These are phyloP conservation scores for Elymnias hypermnestra DNA, from an alignment of 1,140 invertebrate genomes.

Conservation along the genomic window DNA sequence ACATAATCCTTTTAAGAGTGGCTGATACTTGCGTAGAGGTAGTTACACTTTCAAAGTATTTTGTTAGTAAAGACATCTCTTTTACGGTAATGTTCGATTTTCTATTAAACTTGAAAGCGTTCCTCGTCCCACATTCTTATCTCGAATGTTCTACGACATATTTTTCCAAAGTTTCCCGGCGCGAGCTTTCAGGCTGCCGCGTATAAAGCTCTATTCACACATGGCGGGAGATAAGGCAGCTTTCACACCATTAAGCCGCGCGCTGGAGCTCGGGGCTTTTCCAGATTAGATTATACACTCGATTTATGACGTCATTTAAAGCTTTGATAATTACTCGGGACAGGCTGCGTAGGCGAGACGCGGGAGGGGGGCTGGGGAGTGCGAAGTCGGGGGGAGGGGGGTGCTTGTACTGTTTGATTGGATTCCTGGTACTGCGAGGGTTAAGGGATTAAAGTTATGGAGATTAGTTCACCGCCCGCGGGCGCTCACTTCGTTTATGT, in stretches of 20 bases:
- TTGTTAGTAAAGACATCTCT: conserved; percentile 72
- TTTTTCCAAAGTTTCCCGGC: conserved; percentile 75
- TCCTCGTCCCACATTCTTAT: conserved; percentile 73
- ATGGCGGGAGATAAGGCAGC: conserved; percentile 74
- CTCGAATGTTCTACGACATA: conserved; percentile 71
- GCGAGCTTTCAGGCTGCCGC: conserved; percentile 67
- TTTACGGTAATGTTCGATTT: conserved; percentile 76
- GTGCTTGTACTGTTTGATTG: conserved; percentile 74
- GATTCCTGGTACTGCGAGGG: conserved; percentile 71
- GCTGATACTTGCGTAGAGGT: conserved; percentile 31
- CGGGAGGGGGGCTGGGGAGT: conserved; percentile 33
- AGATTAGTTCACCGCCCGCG: conserved; percentile 73
- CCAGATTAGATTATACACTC: conserved; percentile 77
- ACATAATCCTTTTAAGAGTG: conserved; percentile 39
- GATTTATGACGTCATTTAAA: conserved; percentile 77
- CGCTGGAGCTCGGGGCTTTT: conserved; percentile 74
- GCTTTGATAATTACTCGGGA: conserved; percentile 77
- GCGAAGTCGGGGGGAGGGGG: conserved; percentile 30
- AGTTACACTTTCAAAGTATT: conserved; percentile 61
- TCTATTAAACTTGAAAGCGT: conserved; percentile 75
- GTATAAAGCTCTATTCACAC: conserved; percentile 75
- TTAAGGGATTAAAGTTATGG: conserved; percentile 75
- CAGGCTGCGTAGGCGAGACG: conserved; percentile 70
- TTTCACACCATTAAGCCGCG: conserved; percentile 75
- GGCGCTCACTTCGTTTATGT: conserved; percentile 66